Percentiles rank a stretch among this genome's conserved stretches.
Conservation (phyloP, 2,888 invertebrate species). For the Cataglyphis cursor region DNA sequence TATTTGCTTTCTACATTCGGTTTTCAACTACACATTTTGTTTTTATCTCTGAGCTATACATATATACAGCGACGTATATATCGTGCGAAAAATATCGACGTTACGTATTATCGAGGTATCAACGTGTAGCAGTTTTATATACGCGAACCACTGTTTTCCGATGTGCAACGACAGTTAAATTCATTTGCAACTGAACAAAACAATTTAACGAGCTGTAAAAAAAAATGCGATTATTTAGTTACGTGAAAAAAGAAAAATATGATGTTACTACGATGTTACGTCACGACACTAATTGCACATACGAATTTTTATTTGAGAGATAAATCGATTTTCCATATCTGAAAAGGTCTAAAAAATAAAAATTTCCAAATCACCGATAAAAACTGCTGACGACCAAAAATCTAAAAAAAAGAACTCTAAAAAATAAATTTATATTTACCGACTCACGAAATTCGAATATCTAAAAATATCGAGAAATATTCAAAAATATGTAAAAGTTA, state of each 20-base stretch:
- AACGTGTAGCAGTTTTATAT: constrained; percentile 32
- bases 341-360: constrained; percentile 5
- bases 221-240: constrained; percentile 23
- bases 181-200: constrained; percentile 45
- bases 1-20: constrained; percentile 45
- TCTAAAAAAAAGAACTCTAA: not conserved
- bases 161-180: constrained; percentile 36
- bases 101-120: constrained; percentile 37
- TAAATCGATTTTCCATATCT: constrained; percentile 9
- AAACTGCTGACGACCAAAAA: not conserved
- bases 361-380: not conserved
- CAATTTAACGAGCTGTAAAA: constrained; percentile 36
- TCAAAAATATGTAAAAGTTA: not conserved
- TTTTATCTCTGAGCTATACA: constrained; percentile 28
- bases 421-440: not conserved
- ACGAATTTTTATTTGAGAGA: not conserved
- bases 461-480: not conserved
- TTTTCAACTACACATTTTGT: constrained; percentile 48
- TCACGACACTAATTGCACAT: constrained; percentile 17
- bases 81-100: constrained; percentile 45
- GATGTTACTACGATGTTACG: constrained; percentile 12
- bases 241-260: not conserved
- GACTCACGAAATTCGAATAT: not conserved
- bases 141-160: constrained; percentile 3
- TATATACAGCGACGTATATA: not conserved